Conservation (phyloP, 2,113 vertebrate species). For the Atlantisia rogersi region DNA sequence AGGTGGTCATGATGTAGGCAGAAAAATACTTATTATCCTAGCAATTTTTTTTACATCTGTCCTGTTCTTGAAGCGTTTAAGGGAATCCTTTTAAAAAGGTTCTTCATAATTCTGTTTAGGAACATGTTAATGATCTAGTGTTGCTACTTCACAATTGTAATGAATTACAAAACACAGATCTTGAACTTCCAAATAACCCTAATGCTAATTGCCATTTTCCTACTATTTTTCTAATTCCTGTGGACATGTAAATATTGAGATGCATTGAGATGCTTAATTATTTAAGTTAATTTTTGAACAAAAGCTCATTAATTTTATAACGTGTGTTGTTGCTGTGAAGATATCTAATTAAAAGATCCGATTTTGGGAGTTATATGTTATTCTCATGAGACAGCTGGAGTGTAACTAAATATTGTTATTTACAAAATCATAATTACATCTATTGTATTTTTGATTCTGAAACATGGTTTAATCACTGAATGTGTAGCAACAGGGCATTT, state of each 20-base stretch:
- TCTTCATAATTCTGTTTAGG: background rate
- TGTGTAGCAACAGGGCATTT: background rate
- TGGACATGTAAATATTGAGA: background rate
- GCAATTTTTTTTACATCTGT: background rate
- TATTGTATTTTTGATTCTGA: background rate
- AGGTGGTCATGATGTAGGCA: background rate
- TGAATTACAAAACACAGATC: background rate
- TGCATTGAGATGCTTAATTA: background rate
- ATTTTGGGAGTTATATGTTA: constrained; percentile 38
- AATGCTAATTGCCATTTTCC: background rate
- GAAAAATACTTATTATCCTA: background rate
- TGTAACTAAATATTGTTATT: constrained; percentile 44
- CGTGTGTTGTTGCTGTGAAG: background rate
- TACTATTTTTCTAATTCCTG: background rate
- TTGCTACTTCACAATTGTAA: background rate
- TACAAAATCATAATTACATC: background rate
- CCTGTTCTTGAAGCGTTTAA: background rate
- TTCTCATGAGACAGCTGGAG: constrained; percentile 3
- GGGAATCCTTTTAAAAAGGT: background rate
- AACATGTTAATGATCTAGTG: background rate
- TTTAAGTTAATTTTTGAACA: constrained; percentile 36
- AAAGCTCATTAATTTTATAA: constrained; percentile 26
- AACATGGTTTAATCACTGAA: background rate
- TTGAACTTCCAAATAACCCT: background rate
- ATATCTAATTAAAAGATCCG: constrained; percentile 26